Conservation (phyloP, 2,797 vertebrate species). For the Mallotus villosus region DNA sequence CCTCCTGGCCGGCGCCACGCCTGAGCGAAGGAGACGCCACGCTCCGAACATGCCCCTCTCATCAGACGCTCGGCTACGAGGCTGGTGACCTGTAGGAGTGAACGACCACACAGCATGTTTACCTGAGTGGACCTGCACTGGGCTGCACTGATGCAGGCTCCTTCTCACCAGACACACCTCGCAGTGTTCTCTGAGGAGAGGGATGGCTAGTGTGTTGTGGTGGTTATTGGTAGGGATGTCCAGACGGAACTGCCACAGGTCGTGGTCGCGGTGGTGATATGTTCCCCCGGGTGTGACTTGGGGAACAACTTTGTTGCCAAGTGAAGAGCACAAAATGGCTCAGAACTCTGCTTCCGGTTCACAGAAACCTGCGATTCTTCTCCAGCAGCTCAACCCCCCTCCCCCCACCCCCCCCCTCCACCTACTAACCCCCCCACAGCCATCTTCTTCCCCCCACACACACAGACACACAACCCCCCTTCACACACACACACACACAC, state of each 20-base stretch:
- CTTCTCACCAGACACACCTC: too few relatives aligned
- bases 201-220: slow-evolving; percentile 23
- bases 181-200: background rate
- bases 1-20: slow-evolving; percentile 40
- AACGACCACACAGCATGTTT: slow-evolving; percentile 32
- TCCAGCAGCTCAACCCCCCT: too few relatives aligned
- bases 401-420: too few relatives aligned
- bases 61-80: slow-evolving; percentile 32
- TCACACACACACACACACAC: slow-evolving; percentile 13
- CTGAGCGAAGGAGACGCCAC: slow-evolving; percentile 35
- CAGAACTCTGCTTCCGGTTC: too few relatives aligned
- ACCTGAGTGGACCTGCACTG: slow-evolving; percentile 40
- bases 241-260: too few relatives aligned
- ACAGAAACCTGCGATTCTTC: too few relatives aligned
- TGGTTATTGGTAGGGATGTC: slow-evolving; percentile 1
- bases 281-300: too few relatives aligned
- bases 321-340: too few relatives aligned
- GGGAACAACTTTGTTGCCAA: too few relatives aligned
- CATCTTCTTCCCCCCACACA: slow-evolving; percentile 1
- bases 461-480: slow-evolving; percentile 14
- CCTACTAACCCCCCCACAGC: too few relatives aligned
- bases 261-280: too few relatives aligned
- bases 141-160: too few relatives aligned
- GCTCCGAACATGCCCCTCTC: slow-evolving; percentile 46
- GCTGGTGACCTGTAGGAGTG: slow-evolving; percentile 44